These are phyloP conservation scores for Etheostoma cragini DNA, from an alignment of 2,113 vertebrate species.

Conservation along the genomic window DNA sequence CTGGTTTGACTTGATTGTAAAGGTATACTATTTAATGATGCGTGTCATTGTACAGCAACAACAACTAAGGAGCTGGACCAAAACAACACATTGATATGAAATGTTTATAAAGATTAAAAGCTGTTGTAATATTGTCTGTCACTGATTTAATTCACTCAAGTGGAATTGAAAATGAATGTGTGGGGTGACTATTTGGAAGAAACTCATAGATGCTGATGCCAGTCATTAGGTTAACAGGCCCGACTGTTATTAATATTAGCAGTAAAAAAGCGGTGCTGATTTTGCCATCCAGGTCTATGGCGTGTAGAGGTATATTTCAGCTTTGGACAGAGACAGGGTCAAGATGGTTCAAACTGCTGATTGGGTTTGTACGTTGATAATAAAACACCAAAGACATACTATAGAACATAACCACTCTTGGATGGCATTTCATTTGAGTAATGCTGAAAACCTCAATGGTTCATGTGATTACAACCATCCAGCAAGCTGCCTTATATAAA, in stretches of 20 bases:
- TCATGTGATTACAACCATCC: conserved; percentile 3
- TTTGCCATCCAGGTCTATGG: not conserved
- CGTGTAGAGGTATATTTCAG: not conserved
- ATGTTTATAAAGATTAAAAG: not conserved
- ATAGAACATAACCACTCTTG: not conserved
- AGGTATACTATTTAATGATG: not conserved
- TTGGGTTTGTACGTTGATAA: not conserved
- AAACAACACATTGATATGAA: not conserved
- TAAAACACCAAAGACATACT: not conserved
- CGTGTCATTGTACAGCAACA: not conserved
- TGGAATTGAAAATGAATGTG: not conserved
- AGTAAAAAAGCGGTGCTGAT: not conserved
- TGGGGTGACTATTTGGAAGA: not conserved
- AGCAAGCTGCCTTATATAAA: conserved; percentile 9
- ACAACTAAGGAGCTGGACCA: not conserved
- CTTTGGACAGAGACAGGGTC: not conserved
- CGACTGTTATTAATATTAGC: not conserved
- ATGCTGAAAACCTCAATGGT: not conserved
- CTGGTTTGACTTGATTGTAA: not conserved
- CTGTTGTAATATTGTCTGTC: not conserved
- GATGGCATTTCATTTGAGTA: conserved; percentile 6
- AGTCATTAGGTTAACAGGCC: not conserved
- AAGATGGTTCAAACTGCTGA: not conserved
- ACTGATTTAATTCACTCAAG: not conserved
- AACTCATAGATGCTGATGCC: not conserved